Conservation (phyloP, 2,888 invertebrate species). For the Apantesis nais region DNA sequence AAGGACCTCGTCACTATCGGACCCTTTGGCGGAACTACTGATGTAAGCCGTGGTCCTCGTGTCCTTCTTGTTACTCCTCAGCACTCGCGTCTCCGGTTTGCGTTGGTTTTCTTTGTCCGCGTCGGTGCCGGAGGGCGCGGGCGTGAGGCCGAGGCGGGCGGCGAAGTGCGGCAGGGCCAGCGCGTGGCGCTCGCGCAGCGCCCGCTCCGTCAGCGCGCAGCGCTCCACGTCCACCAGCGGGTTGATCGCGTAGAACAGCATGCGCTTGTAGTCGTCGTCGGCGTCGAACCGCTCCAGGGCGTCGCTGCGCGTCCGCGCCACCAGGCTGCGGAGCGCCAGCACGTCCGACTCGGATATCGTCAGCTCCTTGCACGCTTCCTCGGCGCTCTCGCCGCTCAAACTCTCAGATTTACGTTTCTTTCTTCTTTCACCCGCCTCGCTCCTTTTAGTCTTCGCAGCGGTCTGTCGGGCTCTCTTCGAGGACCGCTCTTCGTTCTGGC, state of each 20-base stretch:
- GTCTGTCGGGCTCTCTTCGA: background rate
- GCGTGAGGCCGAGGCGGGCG: conserved; percentile 52
- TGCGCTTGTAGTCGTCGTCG: conserved; percentile 52
- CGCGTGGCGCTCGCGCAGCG: conserved; percentile 27
- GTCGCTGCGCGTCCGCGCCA: conserved; percentile 44
- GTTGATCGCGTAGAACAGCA: conserved; percentile 61
- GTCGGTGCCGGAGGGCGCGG: background rate
- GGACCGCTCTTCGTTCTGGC: background rate
- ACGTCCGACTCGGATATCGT: conserved; percentile 55
- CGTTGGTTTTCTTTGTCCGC: conserved; percentile 2
- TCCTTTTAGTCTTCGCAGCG: background rate
- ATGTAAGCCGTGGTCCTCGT: background rate
- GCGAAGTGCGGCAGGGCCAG: conserved; percentile 52
- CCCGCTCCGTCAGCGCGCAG: conserved; percentile 43
- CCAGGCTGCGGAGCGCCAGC: conserved; percentile 47
- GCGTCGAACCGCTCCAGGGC: conserved; percentile 56
- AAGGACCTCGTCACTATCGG: conserved; percentile 11
- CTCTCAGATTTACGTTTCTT: background rate
- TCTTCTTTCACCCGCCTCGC: background rate
- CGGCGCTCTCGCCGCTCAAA: background rate
- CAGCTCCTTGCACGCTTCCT: conserved; percentile 51
- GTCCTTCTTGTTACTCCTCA: background rate
- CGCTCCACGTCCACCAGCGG: conserved; percentile 60
- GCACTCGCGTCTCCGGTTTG: background rate
- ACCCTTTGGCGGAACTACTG: background rate